Conservation (phyloP, 2,888 invertebrate genomes). For the Thecocarcelia acutangulata region DNA sequence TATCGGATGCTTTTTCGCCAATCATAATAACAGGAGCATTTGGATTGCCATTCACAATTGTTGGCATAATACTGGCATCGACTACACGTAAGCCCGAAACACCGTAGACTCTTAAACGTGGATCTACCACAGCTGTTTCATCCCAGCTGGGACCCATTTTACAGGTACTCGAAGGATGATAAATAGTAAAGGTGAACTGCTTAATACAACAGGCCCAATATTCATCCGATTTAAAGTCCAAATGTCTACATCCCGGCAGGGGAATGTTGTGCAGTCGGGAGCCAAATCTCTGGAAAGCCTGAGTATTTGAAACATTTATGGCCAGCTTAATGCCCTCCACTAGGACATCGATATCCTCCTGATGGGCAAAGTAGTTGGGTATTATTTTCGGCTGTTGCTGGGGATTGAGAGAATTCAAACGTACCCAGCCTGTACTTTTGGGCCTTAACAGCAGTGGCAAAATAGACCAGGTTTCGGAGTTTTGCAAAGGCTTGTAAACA, state of each 20-base stretch:
- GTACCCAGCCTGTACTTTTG: slow-evolving; percentile 93
- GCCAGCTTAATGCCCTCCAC: slow-evolving; percentile 93
- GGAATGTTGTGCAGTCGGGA: slow-evolving; percentile 90
- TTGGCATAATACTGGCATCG: slow-evolving; percentile 94
- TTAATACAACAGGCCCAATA: slow-evolving; percentile 94
- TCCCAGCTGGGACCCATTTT: slow-evolving; percentile 93
- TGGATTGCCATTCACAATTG: slow-evolving; percentile 93
- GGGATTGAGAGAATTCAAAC: slow-evolving; percentile 90
- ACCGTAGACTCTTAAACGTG: slow-evolving; percentile 89
- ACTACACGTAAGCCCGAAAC: slow-evolving; percentile 89
- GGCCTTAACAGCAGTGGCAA: slow-evolving; percentile 91
- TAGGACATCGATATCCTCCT: slow-evolving; percentile 89
- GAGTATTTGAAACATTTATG: slow-evolving; percentile 89
- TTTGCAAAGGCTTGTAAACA: slow-evolving; percentile 90
- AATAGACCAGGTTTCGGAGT: slow-evolving; percentile 92
- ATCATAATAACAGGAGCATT: slow-evolving; percentile 96
- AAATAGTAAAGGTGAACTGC: slow-evolving; percentile 91
- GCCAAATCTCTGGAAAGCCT: slow-evolving; percentile 90
- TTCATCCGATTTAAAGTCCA: slow-evolving; percentile 88
- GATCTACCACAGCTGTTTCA: slow-evolving; percentile 90
- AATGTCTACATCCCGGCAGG: slow-evolving; percentile 90
- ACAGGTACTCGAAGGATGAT: slow-evolving; percentile 92
- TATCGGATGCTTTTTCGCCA: slow-evolving; percentile 93
- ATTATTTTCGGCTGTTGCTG: slow-evolving; percentile 91
- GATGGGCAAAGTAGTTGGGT: slow-evolving; percentile 95